Conservation (phyloP, 2,113 vertebrate species). For the Ochotona curzoniae region DNA sequence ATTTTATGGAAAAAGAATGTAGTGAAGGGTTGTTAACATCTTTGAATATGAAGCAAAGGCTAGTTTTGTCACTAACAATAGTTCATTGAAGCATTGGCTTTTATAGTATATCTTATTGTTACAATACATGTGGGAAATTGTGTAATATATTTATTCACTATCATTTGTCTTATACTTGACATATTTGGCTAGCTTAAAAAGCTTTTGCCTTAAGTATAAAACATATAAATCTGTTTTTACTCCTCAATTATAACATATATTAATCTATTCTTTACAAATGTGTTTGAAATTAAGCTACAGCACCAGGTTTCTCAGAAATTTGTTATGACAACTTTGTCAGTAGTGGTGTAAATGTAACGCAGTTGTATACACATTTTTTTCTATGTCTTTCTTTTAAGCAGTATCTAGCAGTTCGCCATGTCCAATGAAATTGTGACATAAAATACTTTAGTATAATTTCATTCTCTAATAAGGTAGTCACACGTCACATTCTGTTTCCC, state of each 20-base stretch:
- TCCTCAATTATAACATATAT: not conserved
- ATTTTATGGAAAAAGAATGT: not conserved
- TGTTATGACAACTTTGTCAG: not conserved
- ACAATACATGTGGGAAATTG: not conserved
- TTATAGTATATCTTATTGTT: not conserved
- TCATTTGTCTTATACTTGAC: constrained; percentile 34
- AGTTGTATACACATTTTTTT: not conserved
- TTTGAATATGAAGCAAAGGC: not conserved
- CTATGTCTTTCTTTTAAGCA: not conserved
- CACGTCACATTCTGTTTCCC: not conserved
- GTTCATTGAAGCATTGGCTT: not conserved
- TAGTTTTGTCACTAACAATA: not conserved
- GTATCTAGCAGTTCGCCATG: not conserved
- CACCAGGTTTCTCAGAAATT: not conserved
- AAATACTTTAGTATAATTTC: not conserved
- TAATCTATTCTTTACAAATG: not conserved
- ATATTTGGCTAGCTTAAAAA: not conserved
- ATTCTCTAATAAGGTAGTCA: not conserved
- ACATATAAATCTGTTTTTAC: not conserved
- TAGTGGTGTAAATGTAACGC: not conserved
- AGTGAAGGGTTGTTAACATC: not conserved
- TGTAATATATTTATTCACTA: not conserved
- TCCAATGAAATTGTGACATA: constrained; percentile 1
- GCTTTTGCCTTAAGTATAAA: not conserved
- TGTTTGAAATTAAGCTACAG: constrained; percentile 28